These are phyloP conservation scores for Morone saxatilis DNA, from an alignment of 2,113 vertebrate genomes.

Conservation along the genomic window DNA sequence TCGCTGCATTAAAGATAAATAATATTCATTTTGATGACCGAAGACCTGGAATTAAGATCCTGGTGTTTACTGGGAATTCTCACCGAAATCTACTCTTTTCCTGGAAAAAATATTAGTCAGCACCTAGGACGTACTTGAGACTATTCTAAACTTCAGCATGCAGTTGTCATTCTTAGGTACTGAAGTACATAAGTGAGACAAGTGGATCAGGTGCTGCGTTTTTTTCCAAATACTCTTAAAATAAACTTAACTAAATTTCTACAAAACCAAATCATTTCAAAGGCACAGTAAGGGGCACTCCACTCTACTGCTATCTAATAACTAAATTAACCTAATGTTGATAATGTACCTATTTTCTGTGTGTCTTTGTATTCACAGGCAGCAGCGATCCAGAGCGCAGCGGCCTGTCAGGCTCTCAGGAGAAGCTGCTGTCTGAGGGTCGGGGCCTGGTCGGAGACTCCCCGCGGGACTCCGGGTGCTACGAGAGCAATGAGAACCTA, in stretches of 20 bases:
- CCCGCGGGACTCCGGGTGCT: conserved; percentile 97
- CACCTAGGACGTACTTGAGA: too few species aligned
- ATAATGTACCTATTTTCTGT: neutral
- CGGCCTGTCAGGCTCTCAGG: conserved; percentile 92
- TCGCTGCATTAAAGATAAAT: neutral
- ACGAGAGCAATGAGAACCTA: conserved; percentile 97
- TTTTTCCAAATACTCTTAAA: neutral
- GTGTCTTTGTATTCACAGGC: conserved; percentile 81
- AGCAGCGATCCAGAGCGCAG: conserved; percentile 91
- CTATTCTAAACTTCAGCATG: too few species aligned
- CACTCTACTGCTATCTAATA: neutral
- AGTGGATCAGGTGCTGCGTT: too few species aligned
- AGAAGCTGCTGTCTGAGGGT: conserved; percentile 93
- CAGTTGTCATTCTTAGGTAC: neutral
- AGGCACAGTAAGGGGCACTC: neutral
- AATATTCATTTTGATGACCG: neutral
- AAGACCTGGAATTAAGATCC: neutral
- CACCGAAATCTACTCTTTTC: neutral
- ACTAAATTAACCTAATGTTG: neutral
- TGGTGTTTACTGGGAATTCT: neutral
- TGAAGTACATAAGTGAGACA: too few species aligned
- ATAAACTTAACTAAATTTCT: neutral
- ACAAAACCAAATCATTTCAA: neutral
- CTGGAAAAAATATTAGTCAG: too few species aligned
- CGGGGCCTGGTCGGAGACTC: conserved; percentile 90